Evolutionary conservation across 2,888 invertebrate genomes (phyloP).

Genomic region (Hirtodrosophila confusa): DNA sequence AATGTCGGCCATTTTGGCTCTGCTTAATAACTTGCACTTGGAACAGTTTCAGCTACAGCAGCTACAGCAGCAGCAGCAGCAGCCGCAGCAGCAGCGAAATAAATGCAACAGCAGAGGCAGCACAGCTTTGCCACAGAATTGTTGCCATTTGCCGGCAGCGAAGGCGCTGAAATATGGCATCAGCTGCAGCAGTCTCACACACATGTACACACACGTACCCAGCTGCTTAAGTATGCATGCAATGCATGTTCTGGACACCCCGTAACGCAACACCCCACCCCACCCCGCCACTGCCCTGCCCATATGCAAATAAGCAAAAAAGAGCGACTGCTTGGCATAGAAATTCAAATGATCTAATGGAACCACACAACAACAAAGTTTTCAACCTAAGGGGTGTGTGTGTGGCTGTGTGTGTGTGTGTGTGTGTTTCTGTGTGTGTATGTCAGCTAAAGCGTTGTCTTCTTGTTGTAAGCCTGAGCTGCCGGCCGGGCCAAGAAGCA

Average conservation of each 20-base stretch:
- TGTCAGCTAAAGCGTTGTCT: slow-evolving; percentile 1
- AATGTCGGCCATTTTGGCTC: slow-evolving; percentile 39
- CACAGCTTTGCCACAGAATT: slow-evolving; percentile 55
- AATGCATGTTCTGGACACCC: slow-evolving; percentile 26
- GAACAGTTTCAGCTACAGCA: slow-evolving; percentile 5
- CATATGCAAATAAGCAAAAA: slow-evolving; percentile 64
- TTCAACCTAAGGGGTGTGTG: background rate
- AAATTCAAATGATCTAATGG: slow-evolving; percentile 74
- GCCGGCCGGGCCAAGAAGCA: too few species aligned
- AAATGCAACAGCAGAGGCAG: slow-evolving; percentile 21
- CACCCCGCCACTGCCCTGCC: slow-evolving; percentile 2
- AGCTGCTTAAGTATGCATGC: slow-evolving; percentile 58
- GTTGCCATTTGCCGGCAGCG: slow-evolving; percentile 48
- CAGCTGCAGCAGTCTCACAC: slow-evolving; percentile 5
- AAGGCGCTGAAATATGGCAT: slow-evolving; percentile 43
- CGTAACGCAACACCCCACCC: too few species aligned
- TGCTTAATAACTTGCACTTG: slow-evolving; percentile 60
- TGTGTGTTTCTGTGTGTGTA: slow-evolving; percentile 5
- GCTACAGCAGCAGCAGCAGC: background rate
- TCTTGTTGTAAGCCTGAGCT: background rate
- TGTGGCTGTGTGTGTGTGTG: background rate
- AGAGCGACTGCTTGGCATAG: slow-evolving; percentile 66
- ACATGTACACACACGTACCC: slow-evolving; percentile 31
- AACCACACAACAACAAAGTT: slow-evolving; percentile 38
- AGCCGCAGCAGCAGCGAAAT: slow-evolving; percentile 6